Conservation (phyloP, 2,113 vertebrate species). For the Trogon surrucura region DNA sequence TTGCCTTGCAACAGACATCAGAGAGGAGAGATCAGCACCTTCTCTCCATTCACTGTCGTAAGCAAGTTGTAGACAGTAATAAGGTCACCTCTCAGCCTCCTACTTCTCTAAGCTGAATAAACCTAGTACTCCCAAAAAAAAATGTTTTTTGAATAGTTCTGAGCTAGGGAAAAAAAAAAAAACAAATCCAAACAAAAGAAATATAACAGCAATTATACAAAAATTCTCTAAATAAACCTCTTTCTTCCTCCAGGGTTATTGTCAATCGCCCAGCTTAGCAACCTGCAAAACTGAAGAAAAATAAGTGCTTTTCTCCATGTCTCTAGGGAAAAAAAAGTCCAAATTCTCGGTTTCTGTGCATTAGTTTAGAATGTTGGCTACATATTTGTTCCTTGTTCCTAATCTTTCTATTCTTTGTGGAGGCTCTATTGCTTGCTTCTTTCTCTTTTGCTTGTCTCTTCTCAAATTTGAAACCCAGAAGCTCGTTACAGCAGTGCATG, state of each 20-base stretch:
- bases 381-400: neutral
- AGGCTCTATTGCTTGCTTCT: neutral
- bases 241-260: neutral
- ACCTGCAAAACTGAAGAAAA: neutral
- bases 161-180: neutral
- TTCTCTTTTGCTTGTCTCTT: neutral
- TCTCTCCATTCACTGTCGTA: neutral
- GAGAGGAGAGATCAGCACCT: neutral
- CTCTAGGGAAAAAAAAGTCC: neutral
- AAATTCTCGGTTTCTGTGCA: neutral
- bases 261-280: neutral
- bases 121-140: neutral
- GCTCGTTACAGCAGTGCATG: neutral
- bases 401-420: neutral
- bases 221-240: neutral
- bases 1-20: neutral
- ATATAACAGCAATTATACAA: neutral
- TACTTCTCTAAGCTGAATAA: neutral
- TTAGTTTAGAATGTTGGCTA: neutral
- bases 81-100: neutral
- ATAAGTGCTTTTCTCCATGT: neutral
- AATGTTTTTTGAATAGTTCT: neutral
- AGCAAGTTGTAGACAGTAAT: neutral
- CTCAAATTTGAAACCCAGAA: neutral
- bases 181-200: neutral